Conservation (phyloP, 2,113 vertebrate genomes). For the Camelus bactrianus region DNA sequence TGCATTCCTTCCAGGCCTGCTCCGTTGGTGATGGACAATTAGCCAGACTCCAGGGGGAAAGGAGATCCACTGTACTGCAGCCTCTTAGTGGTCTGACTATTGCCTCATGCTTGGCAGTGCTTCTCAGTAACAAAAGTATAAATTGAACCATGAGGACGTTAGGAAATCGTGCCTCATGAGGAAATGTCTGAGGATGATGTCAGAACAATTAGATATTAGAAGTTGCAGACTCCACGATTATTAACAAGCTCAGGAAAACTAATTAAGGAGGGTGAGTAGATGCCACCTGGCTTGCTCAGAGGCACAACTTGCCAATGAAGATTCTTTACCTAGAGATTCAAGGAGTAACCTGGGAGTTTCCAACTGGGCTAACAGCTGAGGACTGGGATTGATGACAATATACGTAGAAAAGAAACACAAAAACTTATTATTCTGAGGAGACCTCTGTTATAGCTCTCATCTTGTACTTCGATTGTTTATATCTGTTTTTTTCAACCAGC, state of each 20-base stretch:
- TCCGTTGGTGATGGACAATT: not conserved
- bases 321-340: not conserved
- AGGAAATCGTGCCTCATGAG: conserved; percentile 70
- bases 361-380: not conserved
- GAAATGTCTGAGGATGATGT: not conserved
- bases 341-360: not conserved
- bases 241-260: conserved; percentile 46
- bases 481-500: not conserved
- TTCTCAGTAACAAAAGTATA: conserved; percentile 10
- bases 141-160: conserved; percentile 47
- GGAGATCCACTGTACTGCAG: not conserved
- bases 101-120: conserved; percentile 60
- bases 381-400: not conserved
- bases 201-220: conserved; percentile 61
- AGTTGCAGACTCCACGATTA: not conserved
- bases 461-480: not conserved
- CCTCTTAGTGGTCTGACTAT: conserved; percentile 21
- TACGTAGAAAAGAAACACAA: not conserved
- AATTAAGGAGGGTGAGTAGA: conserved; percentile 27
- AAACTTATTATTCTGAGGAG: not conserved
- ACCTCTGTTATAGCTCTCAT: not conserved
- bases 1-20: not conserved
- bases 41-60: conserved; percentile 51
- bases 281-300: conserved; percentile 15
- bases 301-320: not conserved